These are phyloP conservation scores for Eupeodes corollae DNA, from an alignment of 1,140 invertebrate species.

Conservation along the genomic window DNA sequence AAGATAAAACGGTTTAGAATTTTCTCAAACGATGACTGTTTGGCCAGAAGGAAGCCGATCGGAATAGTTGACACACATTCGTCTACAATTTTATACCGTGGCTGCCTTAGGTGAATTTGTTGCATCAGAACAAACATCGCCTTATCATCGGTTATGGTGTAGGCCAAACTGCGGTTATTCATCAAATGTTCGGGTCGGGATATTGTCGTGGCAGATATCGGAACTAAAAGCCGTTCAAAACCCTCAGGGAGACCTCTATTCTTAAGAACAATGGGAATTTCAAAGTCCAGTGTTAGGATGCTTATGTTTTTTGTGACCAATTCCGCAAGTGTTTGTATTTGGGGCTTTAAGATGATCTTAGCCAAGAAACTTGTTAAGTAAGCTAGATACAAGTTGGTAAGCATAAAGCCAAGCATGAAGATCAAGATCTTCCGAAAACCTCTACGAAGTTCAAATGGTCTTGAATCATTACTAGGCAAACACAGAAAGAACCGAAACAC, in stretches of 20 bases:
- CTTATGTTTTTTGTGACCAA: conserved; percentile 1
- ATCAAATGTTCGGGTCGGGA: conserved; percentile 1
- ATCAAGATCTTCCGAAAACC: neutral
- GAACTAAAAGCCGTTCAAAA: neutral
- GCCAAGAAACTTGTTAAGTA: conserved; percentile 6
- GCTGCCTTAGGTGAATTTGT: neutral
- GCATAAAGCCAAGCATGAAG: conserved; percentile 4
- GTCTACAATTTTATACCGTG: neutral
- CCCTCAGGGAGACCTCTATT: conserved; percentile 1
- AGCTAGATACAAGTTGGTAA: conserved; percentile 8
- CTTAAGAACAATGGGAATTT: conserved; percentile 4
- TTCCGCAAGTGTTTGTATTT: neutral
- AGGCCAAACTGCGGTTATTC: neutral
- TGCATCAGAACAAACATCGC: conserved; percentile 2
- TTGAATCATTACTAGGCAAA: neutral
- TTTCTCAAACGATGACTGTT: conserved; percentile 4
- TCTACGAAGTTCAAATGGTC: neutral
- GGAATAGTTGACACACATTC: conserved; percentile 9
- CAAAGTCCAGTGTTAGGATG: conserved; percentile 2
- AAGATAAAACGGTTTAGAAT: conserved; percentile 7
- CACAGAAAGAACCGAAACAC: conserved; percentile 5
- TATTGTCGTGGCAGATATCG: neutral
- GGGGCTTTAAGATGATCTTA: neutral
- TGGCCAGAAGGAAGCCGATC: conserved; percentile 5
- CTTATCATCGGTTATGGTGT: conserved; percentile 1